Evolutionary conservation across 2,113 vertebrate species (phyloP), one percentile per base, ranked within the genome.

Genomic region (Nothoprocta perdicaria): DNA sequence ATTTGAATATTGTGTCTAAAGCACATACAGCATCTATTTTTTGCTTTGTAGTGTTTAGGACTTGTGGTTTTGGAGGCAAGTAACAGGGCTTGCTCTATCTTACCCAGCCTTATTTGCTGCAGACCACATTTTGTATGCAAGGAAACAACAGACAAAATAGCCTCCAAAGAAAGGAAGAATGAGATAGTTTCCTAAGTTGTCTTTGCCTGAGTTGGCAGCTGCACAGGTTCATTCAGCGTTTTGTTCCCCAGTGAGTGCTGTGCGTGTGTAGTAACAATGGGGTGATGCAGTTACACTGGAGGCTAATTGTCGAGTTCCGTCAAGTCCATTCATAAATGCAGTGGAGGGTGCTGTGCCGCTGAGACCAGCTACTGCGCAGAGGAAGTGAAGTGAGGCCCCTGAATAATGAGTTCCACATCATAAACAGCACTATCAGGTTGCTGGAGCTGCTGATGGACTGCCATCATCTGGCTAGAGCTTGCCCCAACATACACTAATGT

Each of bases 141-240:
- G 98, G 97, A 97, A 98, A 97, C 95, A 93, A 95, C 86, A 89
- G 95, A 84, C 96, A 53, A 96, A 97, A 95, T 94, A 93, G 95
- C 95, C 96, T 96, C 81, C 38, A 72, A 96, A 97, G 97, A 97
- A 97, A 98, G 96, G 96, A 96, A 97, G 97, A 96, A 98, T 97
- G 97, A 98, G 97, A 97, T 96, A 97, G 97, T 97, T 98, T 98
- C 98, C 97, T 97, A 96, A 97, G 97, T 97, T 96, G 97, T 97
- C 97, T 97, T 97, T 97, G 97, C 96, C 96, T 96, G 97, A 97
- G 97, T 97, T 98, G 98, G 97, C 98, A 86, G 94, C 96, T 96
- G 95, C 96, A 97, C 93, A 5, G 16, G 88, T 96, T 97, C 96
- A 97, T 98, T 98, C 98, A 98, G 97, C 90, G 95, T 96, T 98